Evolutionary conservation across 2,797 vertebrate species (phyloP), one percentile per base, ranked within the genome.

Genomic region (Rhabdomys pumilio): DNA sequence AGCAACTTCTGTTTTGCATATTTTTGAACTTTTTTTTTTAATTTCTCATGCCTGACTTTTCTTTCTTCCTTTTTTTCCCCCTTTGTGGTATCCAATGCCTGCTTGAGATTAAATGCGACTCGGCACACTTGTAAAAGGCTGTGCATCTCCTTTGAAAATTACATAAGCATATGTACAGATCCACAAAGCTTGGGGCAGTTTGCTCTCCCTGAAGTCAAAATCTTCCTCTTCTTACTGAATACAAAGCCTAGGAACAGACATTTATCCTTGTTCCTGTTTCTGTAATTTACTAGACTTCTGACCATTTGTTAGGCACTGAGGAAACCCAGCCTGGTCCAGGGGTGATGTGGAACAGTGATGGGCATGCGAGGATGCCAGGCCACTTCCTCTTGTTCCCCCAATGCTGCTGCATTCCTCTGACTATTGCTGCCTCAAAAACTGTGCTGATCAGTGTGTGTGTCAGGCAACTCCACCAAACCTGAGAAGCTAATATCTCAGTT

Each of bases 341-440:
- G 86, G 87, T 97, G 98, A 98, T 97, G 97, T 94, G 82, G 97
- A 97, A 97, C 96, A 97, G 96, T 82, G 96, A 98, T 94, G 94
- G 97, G 47, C 93, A 88, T 98, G 97, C 98, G 97, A 96, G 96
- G 97, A 98, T 97, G 96, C 97, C 96, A 93, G 93, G 95, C 96
- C 98, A 85, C 96, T 97, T 97, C 90, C 95, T 96, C 98, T 98
- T 97, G 95, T 98, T 98, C 96, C 94, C 95, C 96, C 97, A 96
- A 97, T 97, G 96, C 97, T 97, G 97, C 97, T 97, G 97, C 96
- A 97, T 97, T 97, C 93, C 96, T 98, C 95, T 98, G 98, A 98
- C 98, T 98, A 98, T 91, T 97, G 96, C 98, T 98, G 95, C 89
- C 91, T 98, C 93, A 94, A 93, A 98, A 97, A 98, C 97, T 84